Conservation (phyloP, 2,888 invertebrate genomes). For the Stenodema calcarata region DNA sequence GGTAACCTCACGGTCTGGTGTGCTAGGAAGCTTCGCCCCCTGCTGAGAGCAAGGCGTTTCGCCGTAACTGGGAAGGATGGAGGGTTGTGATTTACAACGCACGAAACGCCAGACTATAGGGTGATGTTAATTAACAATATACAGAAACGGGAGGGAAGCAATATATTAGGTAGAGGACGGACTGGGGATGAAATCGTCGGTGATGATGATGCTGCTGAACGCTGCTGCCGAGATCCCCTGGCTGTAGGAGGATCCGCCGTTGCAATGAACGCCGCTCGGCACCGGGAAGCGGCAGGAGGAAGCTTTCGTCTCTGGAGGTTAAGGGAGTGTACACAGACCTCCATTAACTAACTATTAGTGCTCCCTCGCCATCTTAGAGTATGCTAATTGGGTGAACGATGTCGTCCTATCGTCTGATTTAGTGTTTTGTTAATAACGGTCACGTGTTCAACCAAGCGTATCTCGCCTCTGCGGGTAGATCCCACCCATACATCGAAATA, state of each 20-base stretch:
- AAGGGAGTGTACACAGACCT: background rate
- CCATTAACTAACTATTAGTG: conserved; percentile 32
- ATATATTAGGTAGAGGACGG: background rate
- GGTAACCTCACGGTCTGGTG: background rate
- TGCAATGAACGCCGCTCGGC: background rate
- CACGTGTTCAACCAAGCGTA: background rate
- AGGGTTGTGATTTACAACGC: conserved; percentile 5
- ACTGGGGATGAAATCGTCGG: background rate
- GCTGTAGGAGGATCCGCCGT: background rate
- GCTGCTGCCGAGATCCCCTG: background rate
- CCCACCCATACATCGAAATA: no score
- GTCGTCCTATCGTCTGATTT: conserved; percentile 8
- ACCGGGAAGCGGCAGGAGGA: background rate
- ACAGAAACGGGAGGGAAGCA: conserved; percentile 12
- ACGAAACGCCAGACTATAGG: conserved; percentile 10
- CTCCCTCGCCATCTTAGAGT: background rate
- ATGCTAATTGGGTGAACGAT: conserved; percentile 32
- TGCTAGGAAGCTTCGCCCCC: background rate
- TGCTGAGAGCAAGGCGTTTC: background rate
- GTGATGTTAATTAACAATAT: conserved; percentile 39
- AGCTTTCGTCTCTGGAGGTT: background rate
- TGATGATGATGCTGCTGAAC: background rate
- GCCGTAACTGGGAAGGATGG: background rate
- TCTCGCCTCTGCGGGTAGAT: no score
- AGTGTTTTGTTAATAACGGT: background rate